Evolutionary conservation across 2,888 invertebrate genomes (phyloP).

Genomic region (Ametastegia equiseti): DNA sequence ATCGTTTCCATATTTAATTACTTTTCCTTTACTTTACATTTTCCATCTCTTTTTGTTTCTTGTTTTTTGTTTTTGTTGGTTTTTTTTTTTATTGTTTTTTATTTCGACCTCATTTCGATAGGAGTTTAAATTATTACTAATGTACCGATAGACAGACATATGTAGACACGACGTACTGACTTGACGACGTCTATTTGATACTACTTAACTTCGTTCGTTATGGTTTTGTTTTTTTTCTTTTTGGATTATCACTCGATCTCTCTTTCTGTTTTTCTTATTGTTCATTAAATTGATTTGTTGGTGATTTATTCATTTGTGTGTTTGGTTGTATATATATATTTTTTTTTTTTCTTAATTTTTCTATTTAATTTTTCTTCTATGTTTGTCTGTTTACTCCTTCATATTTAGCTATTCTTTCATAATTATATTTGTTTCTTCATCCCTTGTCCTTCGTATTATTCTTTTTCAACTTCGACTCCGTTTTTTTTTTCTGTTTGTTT

Average conservation of each 20-base stretch:
- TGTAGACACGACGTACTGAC: background rate
- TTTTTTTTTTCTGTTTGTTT: background rate
- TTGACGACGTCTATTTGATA: conserved; percentile 13
- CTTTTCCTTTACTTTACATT: conserved; percentile 4
- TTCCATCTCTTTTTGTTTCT: conserved; percentile 24
- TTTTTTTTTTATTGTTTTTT: background rate
- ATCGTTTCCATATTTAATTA: background rate
- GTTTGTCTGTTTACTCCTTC: conserved; percentile 29
- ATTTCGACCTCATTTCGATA: background rate
- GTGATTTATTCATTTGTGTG: background rate
- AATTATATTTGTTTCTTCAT: background rate
- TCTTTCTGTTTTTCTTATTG: conserved; percentile 30
- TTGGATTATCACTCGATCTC: background rate
- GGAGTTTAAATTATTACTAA: conserved; percentile 36
- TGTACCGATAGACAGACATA: conserved; percentile 30
- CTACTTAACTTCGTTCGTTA: background rate
- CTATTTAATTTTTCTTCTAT: background rate
- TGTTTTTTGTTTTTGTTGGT: background rate
- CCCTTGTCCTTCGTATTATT: conserved; percentile 5
- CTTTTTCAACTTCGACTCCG: conserved; percentile 3
- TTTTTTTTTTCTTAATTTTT: too few species aligned
- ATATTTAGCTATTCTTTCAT: conserved; percentile 3
- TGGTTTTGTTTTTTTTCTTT: background rate
- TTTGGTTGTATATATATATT: too few species aligned
- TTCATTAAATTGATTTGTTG: background rate